Conservation (phyloP, 2,888 invertebrate species). For the Ormyrus pomaceus region DNA sequence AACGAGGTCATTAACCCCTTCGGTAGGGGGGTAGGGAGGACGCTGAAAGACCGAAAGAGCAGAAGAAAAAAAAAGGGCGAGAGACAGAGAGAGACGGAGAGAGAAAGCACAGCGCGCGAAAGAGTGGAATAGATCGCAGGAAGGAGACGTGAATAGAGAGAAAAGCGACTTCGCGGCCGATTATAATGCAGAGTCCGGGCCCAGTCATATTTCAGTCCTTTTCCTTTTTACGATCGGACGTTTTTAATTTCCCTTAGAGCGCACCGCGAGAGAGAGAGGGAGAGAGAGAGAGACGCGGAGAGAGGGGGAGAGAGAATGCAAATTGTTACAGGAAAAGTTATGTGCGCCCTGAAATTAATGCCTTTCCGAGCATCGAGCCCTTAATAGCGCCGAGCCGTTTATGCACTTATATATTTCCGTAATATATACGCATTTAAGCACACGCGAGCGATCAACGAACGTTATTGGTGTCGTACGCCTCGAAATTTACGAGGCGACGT, state of each 20-base stretch:
- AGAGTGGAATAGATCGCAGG: conserved; percentile 23
- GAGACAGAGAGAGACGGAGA: neutral
- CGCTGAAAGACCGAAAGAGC: neutral
- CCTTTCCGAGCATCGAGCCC: conserved; percentile 62
- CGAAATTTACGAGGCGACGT: neutral
- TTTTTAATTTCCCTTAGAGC: conserved; percentile 73
- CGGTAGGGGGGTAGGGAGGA: neutral
- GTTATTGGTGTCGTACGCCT: too few relatives aligned
- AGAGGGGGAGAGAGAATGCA: conserved; percentile 67
- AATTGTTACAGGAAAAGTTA: conserved; percentile 72
- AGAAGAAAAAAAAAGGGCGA: neutral
- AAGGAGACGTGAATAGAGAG: conserved; percentile 51
- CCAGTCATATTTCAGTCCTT: conserved; percentile 70
- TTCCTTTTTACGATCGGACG: conserved; percentile 73
- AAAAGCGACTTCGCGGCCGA: conserved; percentile 61
- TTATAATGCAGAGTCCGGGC: conserved; percentile 71
- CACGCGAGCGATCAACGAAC: too few relatives aligned
- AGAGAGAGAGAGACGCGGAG: conserved; percentile 58
- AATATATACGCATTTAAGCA: conserved; percentile 2
- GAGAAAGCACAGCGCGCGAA: neutral
- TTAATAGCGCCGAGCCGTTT: conserved; percentile 32
- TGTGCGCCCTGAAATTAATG: conserved; percentile 67
- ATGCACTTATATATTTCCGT: neutral
- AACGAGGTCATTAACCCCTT: conserved; percentile 41
- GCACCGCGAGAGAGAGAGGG: conserved; percentile 32